Conservation (phyloP, 64 coral and sea anemone species). For the Stichodactyla mertensii region DNA sequence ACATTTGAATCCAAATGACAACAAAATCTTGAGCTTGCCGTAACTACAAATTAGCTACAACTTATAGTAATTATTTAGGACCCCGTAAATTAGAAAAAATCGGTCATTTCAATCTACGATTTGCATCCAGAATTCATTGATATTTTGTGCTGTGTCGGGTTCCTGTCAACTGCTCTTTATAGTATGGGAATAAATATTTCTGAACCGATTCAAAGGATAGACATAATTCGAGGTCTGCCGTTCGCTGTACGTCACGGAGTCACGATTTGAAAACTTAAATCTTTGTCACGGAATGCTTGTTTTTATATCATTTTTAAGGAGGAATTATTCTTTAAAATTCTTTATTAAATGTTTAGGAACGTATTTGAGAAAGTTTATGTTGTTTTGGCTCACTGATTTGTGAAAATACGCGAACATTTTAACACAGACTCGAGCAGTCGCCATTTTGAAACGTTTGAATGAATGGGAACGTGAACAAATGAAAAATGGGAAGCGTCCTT, state of each 20-base stretch:
- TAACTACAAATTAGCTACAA: background rate
- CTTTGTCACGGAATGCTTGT: conserved; percentile 21
- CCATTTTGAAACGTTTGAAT: conserved; percentile 22
- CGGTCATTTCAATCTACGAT: background rate
- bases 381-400: background rate
- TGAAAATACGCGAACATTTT: conserved; percentile 1
- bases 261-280: conserved; percentile 11
- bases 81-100: background rate
- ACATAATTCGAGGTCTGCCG: background rate
- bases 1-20: background rate
- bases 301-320: background rate
- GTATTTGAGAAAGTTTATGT: background rate
- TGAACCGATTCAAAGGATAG: background rate
- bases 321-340: background rate
- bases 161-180: background rate
- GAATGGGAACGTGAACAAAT: conserved; percentile 17
- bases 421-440: background rate
- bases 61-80: background rate
- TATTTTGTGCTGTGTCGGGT: background rate
- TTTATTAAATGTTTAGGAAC: background rate
- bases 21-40: background rate
- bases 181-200: background rate
- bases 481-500: conserved; percentile 21
- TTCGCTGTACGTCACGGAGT: conserved; percentile 10
- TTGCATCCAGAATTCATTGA: background rate